Conservation (phyloP, 37 sponge, comb jelly and placozoan genomes). For the Corticium candelabrum region DNA sequence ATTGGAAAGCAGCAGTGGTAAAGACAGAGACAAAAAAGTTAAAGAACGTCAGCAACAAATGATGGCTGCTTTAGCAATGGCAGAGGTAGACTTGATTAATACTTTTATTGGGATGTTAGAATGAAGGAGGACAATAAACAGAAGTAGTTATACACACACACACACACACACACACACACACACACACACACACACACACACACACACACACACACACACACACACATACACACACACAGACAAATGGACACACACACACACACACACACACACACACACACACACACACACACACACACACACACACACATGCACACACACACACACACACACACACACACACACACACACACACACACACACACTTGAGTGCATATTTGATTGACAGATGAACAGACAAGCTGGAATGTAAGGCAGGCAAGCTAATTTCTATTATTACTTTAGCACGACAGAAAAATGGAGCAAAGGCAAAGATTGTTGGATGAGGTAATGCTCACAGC, state of each 20-base stretch:
- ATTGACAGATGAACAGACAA: too few relatives aligned
- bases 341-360: not conserved
- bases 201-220: constrained; percentile 22
- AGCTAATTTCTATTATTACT: too few relatives aligned
- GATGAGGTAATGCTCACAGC: too few relatives aligned
- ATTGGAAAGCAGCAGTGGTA: too few relatives aligned
- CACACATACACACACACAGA: constrained; percentile 25
- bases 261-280: constrained; percentile 10
- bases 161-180: constrained; percentile 20
- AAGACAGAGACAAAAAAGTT: too few relatives aligned
- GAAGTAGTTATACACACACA: constrained; percentile 8
- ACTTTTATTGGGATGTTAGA: too few relatives aligned
- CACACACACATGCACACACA: constrained; percentile 9
- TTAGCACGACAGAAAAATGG: too few relatives aligned
- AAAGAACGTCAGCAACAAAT: too few relatives aligned
- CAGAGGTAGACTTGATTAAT: too few relatives aligned
- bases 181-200: constrained; percentile 27
- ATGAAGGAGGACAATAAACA: not conserved
- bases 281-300: constrained; percentile 6
- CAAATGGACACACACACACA: constrained; percentile 17
- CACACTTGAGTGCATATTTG: not conserved
- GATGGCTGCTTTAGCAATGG: too few relatives aligned
- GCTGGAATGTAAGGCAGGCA: too few relatives aligned
- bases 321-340: constrained; percentile 1
- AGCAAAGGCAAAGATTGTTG: too few relatives aligned